Percentiles rank a stretch among this genome's conserved stretches.
Conservation (phyloP, 2,113 vertebrate species). For the Mystacornis crossleyi region DNA sequence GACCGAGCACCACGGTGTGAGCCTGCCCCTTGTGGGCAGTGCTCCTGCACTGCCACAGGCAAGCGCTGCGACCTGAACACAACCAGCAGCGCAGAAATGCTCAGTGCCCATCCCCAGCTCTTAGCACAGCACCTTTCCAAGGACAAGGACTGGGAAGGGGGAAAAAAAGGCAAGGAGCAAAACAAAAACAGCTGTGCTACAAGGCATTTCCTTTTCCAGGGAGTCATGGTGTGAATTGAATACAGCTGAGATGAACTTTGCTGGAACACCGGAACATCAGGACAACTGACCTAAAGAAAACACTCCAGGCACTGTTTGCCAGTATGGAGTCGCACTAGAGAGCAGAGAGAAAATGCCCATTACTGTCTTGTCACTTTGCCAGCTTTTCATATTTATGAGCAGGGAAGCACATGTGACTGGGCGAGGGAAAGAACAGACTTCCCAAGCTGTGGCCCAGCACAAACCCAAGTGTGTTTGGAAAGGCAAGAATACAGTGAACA, state of each 20-base stretch:
- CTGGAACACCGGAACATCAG: background rate
- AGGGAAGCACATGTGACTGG: background rate
- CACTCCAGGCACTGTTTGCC: rapidly evolving
- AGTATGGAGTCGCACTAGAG: background rate
- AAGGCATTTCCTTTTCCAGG: background rate
- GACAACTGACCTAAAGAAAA: background rate
- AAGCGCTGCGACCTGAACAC: background rate
- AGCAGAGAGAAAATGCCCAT: background rate
- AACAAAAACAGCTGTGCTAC: background rate
- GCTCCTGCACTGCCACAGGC: background rate
- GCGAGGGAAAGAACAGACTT: background rate
- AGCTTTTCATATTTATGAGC: background rate
- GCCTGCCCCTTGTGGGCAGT: background rate
- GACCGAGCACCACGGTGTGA: background rate
- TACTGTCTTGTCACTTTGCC: background rate
- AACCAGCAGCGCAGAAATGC: background rate
- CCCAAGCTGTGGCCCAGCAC: background rate
- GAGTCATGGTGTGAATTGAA: background rate
- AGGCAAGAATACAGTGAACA: background rate
- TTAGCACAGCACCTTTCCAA: background rate
- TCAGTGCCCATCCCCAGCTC: background rate
- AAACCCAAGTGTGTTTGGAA: background rate
- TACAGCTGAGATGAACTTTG: background rate
- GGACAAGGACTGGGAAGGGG: background rate
- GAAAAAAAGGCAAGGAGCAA: background rate